Base-by-base conservation (phyloP, 2,797 vertebrate genomes). In the Enteromius fasciolatus region DNA sequence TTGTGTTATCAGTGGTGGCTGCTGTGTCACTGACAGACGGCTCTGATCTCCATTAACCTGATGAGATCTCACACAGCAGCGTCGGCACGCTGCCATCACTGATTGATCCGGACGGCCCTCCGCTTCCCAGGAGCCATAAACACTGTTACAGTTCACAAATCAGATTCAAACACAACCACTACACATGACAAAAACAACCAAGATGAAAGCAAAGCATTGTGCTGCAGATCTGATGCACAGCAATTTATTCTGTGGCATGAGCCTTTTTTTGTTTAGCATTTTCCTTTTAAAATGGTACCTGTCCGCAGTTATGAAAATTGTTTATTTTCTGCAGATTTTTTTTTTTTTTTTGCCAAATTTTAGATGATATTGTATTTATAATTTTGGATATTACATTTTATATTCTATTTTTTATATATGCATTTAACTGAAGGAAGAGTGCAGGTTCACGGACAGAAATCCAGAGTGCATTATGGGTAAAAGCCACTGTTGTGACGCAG, bases 61-160 rank as follows among this genome's bases (percentile, higher is more conserved):
- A 84, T 85, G 68, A 89, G 89, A 76, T 87, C 88, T 90, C 90
- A 87, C 90, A 91, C 91, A 90, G 90, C 87, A 86, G 66, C 80
- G 85, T 83, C 84, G 1, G 14, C 75, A 76, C 87, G 88, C 87
- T 84, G 82, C 81, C 81, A 85, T 89, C 82, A 85, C 87, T 86
- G 85, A 90, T 90, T 85, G 87, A 91, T 91, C 83, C 87, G 86
- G 72, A 85, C 85, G 80, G 64, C 83, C 85, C 85, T 73, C 86
- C 44, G 52, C 28, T 78, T 73, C 46, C 54, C 18, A 31, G 48
- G 39, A 52, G 46, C 23, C 25, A 41, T 73, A 50, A 75, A 80
- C 3, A 12, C 48, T 20, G 41, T 57, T 76, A 57, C 66, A 72
- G 61, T 23, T 76, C 80, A 57, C 46, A 31, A 63, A 28, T 50